Percentiles rank a stretch among this genome's conserved stretches.
phyloP scores from a whole-genome alignment of 2,888 invertebrate species.

The Pammene aurita region DNA sequence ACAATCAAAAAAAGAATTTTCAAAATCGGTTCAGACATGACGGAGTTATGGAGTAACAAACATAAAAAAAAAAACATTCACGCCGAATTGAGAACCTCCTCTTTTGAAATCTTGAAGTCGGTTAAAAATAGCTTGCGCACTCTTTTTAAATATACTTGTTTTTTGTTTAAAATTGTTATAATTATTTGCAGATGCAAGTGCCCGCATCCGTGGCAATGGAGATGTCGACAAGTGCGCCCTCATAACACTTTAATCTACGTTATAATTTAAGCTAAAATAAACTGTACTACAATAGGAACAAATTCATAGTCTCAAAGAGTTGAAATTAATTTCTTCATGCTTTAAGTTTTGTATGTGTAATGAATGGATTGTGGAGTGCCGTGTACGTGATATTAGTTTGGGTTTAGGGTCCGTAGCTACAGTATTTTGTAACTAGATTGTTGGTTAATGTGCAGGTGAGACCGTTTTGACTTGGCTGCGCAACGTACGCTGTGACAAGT shows the following conservation, averaged over 20 bases:
- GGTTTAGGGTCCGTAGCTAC: conserved; percentile 29
- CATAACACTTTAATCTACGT: conserved; percentile 71
- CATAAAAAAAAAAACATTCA: too few species aligned
- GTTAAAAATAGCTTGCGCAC: too few species aligned
- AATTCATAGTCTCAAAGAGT: conserved; percentile 75
- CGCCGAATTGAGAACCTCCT: too few species aligned
- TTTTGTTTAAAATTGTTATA: neutral
- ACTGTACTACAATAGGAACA: conserved; percentile 77
- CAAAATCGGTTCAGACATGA: too few species aligned
- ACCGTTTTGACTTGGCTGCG: conserved; percentile 2
- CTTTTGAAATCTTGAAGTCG: too few species aligned
- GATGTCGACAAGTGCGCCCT: conserved; percentile 70
- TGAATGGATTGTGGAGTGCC: conserved; percentile 43
- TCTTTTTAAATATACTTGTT: too few species aligned
- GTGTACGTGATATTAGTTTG: conserved; percentile 36
- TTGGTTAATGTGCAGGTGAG: conserved; percentile 19
- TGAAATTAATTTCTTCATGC: conserved; percentile 73
- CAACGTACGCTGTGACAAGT: neutral
- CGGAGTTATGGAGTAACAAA: too few species aligned
- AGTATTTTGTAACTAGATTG: conserved; percentile 23
- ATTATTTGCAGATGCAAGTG: conserved; percentile 57
- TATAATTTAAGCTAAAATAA: conserved; percentile 68
- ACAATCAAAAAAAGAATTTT: too few species aligned
- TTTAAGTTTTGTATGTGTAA: conserved; percentile 70
- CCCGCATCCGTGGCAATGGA: conserved; percentile 65